These are phyloP conservation scores for Hoplias malabaricus DNA, from an alignment of 2,113 vertebrate species.

Conservation along the genomic window DNA sequence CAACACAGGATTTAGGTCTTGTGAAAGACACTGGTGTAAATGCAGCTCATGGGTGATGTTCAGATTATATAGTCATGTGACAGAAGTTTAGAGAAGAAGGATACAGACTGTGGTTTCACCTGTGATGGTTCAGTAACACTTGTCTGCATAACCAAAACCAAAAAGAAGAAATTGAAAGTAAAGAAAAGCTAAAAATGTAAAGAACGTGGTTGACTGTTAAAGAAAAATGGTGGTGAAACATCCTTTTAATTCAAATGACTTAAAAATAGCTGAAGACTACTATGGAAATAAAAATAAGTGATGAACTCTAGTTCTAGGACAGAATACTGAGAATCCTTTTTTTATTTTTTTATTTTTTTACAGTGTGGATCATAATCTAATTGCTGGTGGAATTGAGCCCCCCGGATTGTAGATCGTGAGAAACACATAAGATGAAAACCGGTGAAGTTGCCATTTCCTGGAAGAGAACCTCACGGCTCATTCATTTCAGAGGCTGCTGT, in stretches of 20 bases:
- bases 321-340: too few relatives aligned
- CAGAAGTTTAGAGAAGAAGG: neutral
- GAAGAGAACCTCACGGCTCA: conserved; percentile 61
- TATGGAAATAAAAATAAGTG: too few relatives aligned
- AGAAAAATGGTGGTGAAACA: too few relatives aligned
- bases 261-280: too few relatives aligned
- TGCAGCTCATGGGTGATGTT: neutral
- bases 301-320: too few relatives aligned
- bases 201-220: too few relatives aligned
- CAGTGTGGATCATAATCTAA: neutral
- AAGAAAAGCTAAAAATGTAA: too few relatives aligned
- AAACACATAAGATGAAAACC: neutral
- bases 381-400: neutral
- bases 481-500: conserved; percentile 63
- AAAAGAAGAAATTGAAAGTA: too few relatives aligned
- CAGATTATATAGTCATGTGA: neutral
- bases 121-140: neutral
- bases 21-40: neutral
- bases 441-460: conserved; percentile 59
- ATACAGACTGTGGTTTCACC: neutral
- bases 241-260: too few relatives aligned
- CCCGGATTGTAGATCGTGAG: neutral
- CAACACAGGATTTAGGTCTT: neutral
- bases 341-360: too few relatives aligned
- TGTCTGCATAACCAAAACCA: neutral